Conservation (phyloP, 2,797 vertebrate genomes). For the Rhadinocentrus ornatus region DNA sequence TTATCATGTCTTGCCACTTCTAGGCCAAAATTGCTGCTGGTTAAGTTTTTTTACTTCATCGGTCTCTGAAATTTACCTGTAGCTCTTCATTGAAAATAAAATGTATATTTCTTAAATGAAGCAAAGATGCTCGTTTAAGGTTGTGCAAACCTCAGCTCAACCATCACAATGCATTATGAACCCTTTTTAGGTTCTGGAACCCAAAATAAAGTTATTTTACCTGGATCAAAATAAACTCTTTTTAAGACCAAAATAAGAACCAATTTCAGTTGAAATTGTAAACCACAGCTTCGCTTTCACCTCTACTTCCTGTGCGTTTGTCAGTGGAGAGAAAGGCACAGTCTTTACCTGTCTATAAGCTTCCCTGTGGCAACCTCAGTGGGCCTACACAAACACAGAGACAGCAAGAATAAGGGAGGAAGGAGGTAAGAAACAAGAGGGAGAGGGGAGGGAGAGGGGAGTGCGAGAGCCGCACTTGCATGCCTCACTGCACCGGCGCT, state of each 20-base stretch:
- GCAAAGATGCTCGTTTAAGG: not conserved
- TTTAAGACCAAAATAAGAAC: not conserved
- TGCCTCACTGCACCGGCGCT: conserved; percentile 75
- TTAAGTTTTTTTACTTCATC: not conserved
- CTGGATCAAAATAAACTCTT: not conserved
- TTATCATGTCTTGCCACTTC: not conserved
- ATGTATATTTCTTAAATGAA: not conserved
- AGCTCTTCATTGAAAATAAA: not conserved
- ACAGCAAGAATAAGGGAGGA: conserved; percentile 29
- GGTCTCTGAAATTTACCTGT: not conserved
- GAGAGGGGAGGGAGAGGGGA: conserved; percentile 45
- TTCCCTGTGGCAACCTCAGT: conserved; percentile 69
- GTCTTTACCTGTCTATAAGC: conserved; percentile 78
- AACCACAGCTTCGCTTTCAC: conserved; percentile 16
- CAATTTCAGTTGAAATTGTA: conserved; percentile 27
- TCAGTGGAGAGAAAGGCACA: conserved; percentile 50
- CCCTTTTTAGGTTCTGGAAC: not conserved
- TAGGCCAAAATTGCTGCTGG: not conserved
- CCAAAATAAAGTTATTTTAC: conserved; percentile 9
- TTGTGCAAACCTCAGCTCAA: not conserved
- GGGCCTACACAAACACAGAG: conserved; percentile 62
- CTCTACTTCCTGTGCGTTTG: conserved; percentile 40
- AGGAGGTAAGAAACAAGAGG: conserved; percentile 46
- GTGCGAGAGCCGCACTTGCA: conserved; percentile 68
- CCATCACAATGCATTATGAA: not conserved